Base-by-base conservation (phyloP, 2,113 vertebrate genomes). In the Myotis brandtii region DNA sequence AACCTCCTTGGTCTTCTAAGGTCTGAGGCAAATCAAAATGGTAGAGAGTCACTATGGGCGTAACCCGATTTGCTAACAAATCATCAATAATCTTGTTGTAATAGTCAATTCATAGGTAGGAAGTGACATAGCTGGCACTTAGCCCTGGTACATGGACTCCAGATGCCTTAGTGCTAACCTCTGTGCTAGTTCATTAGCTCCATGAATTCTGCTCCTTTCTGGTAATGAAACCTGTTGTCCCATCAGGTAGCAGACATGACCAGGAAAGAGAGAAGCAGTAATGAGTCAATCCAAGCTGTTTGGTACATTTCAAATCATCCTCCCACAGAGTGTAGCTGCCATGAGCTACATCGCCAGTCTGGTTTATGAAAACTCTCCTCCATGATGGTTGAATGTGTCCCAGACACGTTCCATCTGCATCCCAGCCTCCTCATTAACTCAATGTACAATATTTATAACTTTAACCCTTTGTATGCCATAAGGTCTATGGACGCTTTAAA, bases 191-290 rank as follows among this genome's bases (percentile, higher is more conserved):
- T 62, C 69, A 86, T 59, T 73, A 52, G 30, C 11, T 75, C 25
- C 21, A 77, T 21, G 97, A 96, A 98, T 94, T 95, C 3, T 85
- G 18, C 69, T 95, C 99, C 99, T 99, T 99, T 99, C 97, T 99
- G 99, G 98, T 99, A 99, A 99, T 98, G 96, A 98, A 98, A 98
- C 97, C 97, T 97, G 98, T 99, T 96, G 98, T 99, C 97, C 99
- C 99, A 98, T 99, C 99, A 97, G 99, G 99, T 98, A 99, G 99
- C 97, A 99, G 98, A 98, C 99, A 99, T 97, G 99, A 98, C 99
- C 99, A 99, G 98, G 99, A 99, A 98, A 99, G 96, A 98, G 99
- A 99, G 97, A 99, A 98, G 97, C 99, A 98, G 98, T 99, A 99
- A 99, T 99, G 99, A 92, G 99, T 99, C 98, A 99, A 98, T 98